phyloP scores from a whole-genome alignment of 2,113 vertebrate species.

The Paradoxurus hermaphroditus region DNA sequence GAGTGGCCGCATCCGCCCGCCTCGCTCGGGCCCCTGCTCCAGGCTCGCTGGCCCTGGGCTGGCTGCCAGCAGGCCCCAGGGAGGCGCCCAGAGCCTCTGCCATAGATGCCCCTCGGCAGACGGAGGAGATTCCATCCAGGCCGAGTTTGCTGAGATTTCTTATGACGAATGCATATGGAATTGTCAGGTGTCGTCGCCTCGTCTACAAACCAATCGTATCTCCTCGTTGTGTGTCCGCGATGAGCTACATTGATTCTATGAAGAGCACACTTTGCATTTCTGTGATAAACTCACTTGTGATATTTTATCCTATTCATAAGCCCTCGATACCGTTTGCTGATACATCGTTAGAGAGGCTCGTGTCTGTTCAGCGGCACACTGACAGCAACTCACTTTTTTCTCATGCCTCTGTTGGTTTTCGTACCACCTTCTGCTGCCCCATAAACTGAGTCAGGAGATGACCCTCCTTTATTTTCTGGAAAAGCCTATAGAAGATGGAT shows the following conservation, averaged over 20 bases:
- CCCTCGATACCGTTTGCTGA: neutral
- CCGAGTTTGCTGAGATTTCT: neutral
- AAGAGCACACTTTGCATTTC: neutral
- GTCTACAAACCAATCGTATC: rapidly evolving
- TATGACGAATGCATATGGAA: no score
- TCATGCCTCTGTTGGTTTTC: neutral
- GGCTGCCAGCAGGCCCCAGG: neutral
- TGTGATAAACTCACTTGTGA: neutral
- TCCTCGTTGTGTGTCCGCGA: neutral
- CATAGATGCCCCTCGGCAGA: neutral
- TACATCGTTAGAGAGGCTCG: neutral
- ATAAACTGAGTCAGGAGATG: no score
- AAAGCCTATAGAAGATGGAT: neutral
- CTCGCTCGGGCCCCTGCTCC: neutral
- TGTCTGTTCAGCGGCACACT: no score
- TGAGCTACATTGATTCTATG: neutral
- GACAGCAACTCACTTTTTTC: no score
- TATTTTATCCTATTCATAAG: neutral
- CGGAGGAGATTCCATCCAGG: neutral
- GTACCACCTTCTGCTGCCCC: neutral
- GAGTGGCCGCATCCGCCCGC: no score
- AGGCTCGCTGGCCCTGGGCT: no score
- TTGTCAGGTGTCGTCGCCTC: rapidly evolving
- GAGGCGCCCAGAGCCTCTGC: neutral
- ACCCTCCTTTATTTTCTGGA: neutral